A percentile compares a stretch with the other conserved stretches of the same genome.
These are phyloP conservation scores for Urocynchramus pylzowi DNA, from an alignment of 2,113 vertebrate genomes.

Conservation along the genomic window DNA sequence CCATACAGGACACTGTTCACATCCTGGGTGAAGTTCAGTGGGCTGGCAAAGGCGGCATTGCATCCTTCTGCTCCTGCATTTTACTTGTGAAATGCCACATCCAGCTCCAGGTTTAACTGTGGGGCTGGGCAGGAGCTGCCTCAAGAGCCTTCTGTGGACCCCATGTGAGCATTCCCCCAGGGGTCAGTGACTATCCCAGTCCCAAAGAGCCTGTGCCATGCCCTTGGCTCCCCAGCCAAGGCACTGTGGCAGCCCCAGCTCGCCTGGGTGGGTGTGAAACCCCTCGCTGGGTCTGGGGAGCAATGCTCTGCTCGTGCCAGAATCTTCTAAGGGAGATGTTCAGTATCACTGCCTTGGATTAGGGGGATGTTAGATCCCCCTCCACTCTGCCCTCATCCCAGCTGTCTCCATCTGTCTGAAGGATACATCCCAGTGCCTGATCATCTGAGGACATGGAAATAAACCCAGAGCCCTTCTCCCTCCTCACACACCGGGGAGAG, in stretches of 20 bases:
- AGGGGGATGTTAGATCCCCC: not conserved
- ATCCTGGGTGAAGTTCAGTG: not conserved
- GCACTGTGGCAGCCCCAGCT: not conserved
- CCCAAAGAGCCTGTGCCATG: not conserved
- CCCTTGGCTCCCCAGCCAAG: not conserved
- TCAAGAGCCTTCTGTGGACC: not conserved
- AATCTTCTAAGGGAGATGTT: not conserved
- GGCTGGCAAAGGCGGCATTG: not conserved
- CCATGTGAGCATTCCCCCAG: not conserved
- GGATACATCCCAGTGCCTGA: conserved; percentile 7
- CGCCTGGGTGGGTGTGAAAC: not conserved
- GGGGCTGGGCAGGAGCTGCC: not conserved
- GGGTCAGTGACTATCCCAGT: not conserved
- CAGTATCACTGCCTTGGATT: not conserved
- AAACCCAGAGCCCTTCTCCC: not conserved
- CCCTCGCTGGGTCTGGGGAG: not conserved
- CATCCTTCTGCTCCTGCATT: not conserved
- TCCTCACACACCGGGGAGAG: not conserved
- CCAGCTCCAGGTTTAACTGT: not conserved
- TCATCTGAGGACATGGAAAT: not conserved
- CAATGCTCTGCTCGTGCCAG: not conserved
- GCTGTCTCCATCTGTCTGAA: not conserved
- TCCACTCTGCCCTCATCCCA: not conserved
- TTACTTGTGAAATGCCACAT: not conserved
- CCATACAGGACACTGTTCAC: not conserved